phyloP scores from a whole-genome alignment of 2,888 invertebrate species.

The Melanargia galathea region DNA sequence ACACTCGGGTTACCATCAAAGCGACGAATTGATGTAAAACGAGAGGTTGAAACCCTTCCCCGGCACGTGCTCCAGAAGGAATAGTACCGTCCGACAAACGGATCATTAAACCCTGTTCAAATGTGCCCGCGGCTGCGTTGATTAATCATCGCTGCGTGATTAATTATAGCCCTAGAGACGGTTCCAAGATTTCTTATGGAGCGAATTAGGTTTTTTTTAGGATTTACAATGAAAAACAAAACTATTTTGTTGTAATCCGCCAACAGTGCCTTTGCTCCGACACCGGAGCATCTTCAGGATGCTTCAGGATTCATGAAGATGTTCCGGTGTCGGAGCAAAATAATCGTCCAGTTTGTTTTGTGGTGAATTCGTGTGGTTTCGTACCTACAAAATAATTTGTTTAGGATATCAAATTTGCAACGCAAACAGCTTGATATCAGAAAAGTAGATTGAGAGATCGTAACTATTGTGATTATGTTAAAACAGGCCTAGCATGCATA shows the following conservation, averaged over 20 bases:
- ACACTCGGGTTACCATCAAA: constrained; percentile 44
- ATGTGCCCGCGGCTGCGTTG: constrained; percentile 63
- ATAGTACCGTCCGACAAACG: constrained; percentile 66
- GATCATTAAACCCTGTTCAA: constrained; percentile 72
- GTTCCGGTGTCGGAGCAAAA: too few species aligned
- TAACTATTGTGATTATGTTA: not conserved
- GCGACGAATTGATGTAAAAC: constrained; percentile 56
- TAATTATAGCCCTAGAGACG: constrained; percentile 49
- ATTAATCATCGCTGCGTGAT: constrained; percentile 75
- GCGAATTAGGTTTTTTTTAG: not conserved
- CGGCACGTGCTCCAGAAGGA: constrained; percentile 59
- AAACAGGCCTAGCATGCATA: too few species aligned
- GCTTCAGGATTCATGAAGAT: too few species aligned
- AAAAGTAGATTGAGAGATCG: not conserved
- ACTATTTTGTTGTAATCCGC: too few species aligned
- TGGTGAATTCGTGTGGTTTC: too few species aligned
- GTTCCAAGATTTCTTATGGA: constrained; percentile 5
- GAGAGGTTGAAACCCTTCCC: constrained; percentile 59
- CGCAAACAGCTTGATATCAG: not conserved
- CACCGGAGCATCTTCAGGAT: too few species aligned
- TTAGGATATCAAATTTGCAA: not conserved
- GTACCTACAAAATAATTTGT: too few species aligned
- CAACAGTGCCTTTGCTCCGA: too few species aligned
- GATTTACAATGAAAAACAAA: too few species aligned
- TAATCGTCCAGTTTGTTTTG: too few species aligned